Percentiles rank a stretch among this genome's conserved stretches.
These are phyloP conservation scores for Callaeas wilsoni DNA, from an alignment of 2,113 vertebrate genomes.

Conservation along the genomic window DNA sequence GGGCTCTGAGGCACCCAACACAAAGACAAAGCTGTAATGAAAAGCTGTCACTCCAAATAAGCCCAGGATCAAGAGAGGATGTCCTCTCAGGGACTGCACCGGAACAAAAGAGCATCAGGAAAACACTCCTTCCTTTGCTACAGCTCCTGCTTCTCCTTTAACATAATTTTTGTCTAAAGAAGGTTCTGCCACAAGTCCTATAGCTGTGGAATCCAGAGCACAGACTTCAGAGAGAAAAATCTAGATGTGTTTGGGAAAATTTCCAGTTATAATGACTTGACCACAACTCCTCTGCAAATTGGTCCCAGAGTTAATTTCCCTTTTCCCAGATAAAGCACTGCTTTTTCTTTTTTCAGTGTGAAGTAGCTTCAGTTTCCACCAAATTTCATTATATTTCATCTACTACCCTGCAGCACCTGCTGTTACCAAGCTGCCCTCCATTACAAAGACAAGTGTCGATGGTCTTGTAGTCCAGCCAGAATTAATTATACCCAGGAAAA, in stretches of 20 bases:
- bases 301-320: neutral
- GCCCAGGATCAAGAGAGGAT: neutral
- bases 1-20: neutral
- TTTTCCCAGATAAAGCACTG: neutral
- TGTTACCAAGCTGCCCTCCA: neutral
- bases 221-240: neutral
- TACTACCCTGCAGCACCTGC: neutral
- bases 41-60: neutral
- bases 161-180: neutral
- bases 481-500: neutral
- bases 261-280: neutral
- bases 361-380: neutral
- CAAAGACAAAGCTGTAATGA: neutral
- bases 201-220: neutral
- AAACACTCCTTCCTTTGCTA: neutral
- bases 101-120: neutral
- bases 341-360: neutral
- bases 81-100: neutral
- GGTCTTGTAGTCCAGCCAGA: neutral
- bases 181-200: neutral
- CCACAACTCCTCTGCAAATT: neutral
- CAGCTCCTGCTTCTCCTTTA: neutral
- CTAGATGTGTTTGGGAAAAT: neutral
- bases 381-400: neutral
- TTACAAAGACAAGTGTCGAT: neutral